Evolutionary conservation across 2,888 invertebrate species (phyloP), one percentile per base, ranked within the genome.

Genomic region (Eulithis prunata): DNA sequence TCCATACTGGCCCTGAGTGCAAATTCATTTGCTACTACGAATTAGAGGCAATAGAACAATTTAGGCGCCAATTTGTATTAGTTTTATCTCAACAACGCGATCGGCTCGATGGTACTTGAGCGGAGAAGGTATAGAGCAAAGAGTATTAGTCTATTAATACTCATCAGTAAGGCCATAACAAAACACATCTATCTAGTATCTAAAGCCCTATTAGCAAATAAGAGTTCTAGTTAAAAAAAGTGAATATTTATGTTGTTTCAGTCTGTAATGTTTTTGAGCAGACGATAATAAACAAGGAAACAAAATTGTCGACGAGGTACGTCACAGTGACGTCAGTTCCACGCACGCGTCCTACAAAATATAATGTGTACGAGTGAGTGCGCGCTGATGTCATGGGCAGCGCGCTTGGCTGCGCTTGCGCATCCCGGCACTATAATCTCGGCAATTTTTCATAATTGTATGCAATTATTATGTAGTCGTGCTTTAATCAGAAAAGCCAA

Each of bases 311-410:
- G 32, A 46, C 62, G 62, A 47, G n/a, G n/a, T 45, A 47, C 51
- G 52, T 59, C 52, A 12, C 36, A 43, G 45, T 57, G 58, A 53
- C 14, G 46, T 56, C 36, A 67, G 59, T 64, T 59, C 64, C 67
- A 54, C 51, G 54, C 59, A 59, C 54, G 49, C 28, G 60, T 52
- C 52, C 51, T 51, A 57, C 49, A 41, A 43, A 28, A 45, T 4
- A 21, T 32, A 14, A 38, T 46, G 21, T 21, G 21, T 21, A 60
- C 59, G 52, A 62, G 64, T 55, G 55, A 46, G 61, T 56, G 55
- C 55, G 62, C 64, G 57, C 64, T 70, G 72, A 69, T 72, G 73
- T 73, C 72, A 72, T 57, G 71, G 70, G 38, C 69, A 59, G 6
- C 57, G 66, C 69, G 73, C 63, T 70, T 69, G 66, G 64, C 64